Base-by-base conservation (phyloP, 2,888 invertebrate species). In the Scaptomyza caliginosa region DNA sequence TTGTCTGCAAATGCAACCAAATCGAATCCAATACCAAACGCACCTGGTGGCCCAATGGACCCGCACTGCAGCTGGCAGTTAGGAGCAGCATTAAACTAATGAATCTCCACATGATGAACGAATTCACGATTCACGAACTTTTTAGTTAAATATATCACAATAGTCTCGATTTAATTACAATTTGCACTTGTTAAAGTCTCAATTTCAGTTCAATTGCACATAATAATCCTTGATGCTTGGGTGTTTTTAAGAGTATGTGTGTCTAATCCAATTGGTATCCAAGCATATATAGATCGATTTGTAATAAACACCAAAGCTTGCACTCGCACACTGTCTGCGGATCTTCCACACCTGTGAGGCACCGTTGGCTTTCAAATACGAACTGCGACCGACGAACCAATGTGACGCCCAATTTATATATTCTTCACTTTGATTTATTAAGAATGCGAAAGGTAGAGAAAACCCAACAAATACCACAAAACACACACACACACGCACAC, bases 381-480 rank as follows among this genome's bases (percentile, higher is more conserved):
- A 89, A 91, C 91, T 91, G 91, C 91, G 90, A 88, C 85, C 84
- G 87, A 78, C 86, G 83, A 80, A 83, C 88, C 87, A 80, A 84
- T 83, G 89, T 79, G 86, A 86, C 87, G 89, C 89, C 89, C 91
- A 90, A 91, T 91, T 91, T 91, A 91, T 91, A 91, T 91, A 91
- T 91, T 91, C 91, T 90, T 89, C 90, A 88, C 89, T 89, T 89
- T 89, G 90, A 91, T 91, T 91, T 91, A 90, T 91, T 91, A 91
- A 90, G 90, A 91, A 91, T 91, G 90, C 91, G 90, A 90, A 85
- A 90, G 90, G 89, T 88, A 89, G 90, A 89, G 88, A 82, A 85
- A 80, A 77, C 55, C 50, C 62, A 67, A 42, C 30, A 48, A 48
- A 39, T 64, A 51, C 52, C 59, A 21, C 58, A 45, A 50, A 49